Evolutionary conservation across 2,113 vertebrate species (phyloP).

Genomic region (Zosterops hypoxanthus): DNA sequence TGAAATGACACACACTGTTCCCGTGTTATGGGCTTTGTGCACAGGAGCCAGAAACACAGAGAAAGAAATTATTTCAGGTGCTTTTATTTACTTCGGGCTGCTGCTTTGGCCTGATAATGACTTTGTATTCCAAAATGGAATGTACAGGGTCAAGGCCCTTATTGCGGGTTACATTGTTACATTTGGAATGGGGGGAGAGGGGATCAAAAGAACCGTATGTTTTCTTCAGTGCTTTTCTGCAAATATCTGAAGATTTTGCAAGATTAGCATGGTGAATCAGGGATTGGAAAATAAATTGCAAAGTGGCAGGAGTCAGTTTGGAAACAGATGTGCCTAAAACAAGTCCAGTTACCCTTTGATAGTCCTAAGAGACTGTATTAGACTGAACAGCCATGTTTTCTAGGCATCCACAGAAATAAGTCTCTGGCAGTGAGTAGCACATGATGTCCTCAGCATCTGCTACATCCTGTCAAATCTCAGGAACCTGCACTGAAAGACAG

Average conservation of each 20-base stretch:
- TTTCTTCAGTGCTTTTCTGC: background rate
- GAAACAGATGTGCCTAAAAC: background rate
- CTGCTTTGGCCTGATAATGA: background rate
- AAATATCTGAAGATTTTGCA: background rate
- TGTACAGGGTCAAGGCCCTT: background rate
- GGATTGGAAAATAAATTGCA: background rate
- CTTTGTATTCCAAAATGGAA: conserved; percentile 1
- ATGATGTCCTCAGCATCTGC: background rate
- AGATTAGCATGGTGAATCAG: background rate
- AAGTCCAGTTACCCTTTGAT: background rate
- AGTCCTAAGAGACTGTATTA: background rate
- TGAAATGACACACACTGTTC: background rate
- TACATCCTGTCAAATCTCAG: background rate
- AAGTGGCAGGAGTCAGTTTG: background rate
- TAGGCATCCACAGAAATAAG: background rate
- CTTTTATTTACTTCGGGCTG: background rate
- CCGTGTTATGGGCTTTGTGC: background rate
- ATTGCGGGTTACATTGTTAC: background rate
- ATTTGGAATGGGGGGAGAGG: fast-evolving
- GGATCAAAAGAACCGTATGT: fast-evolving
- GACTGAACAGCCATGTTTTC: background rate
- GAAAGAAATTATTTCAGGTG: conserved; percentile 41
- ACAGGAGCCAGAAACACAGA: background rate
- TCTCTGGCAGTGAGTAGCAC: background rate
- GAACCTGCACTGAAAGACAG: background rate